Conservation (phyloP, 2,797 vertebrate species). For the Lemur catta region DNA sequence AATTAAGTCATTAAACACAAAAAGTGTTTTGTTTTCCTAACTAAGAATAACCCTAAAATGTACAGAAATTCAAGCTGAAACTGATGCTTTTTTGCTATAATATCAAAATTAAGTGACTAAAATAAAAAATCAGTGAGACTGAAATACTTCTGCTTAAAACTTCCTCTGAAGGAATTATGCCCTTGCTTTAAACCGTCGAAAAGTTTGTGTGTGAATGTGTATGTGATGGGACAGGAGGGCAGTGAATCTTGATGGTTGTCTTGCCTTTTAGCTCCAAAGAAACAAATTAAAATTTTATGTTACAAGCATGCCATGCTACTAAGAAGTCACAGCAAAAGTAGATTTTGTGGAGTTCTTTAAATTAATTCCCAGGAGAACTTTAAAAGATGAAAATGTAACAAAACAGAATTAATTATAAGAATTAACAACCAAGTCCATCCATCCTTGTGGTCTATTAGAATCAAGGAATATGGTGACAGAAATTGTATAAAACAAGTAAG, state of each 20-base stretch:
- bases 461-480: not conserved
- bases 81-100: not conserved
- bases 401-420: slow-evolving; percentile 9
- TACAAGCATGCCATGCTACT: not conserved
- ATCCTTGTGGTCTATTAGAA: not conserved
- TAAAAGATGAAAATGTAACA: not conserved
- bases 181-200: not conserved
- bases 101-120: not conserved
- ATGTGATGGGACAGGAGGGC: not conserved
- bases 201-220: not conserved
- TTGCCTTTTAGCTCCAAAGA: not conserved
- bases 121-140: not conserved
- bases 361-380: slow-evolving; percentile 10
- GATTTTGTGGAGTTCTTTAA: not conserved
- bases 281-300: not conserved
- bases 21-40: not conserved
- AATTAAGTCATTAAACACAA: not conserved
- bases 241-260: not conserved
- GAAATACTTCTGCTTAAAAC: not conserved
- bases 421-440: not conserved
- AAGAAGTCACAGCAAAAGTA: not conserved
- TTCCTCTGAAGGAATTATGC: not conserved
- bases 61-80: not conserved
- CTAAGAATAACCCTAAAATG: not conserved
- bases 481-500: not conserved